Evolutionary conservation across 2,113 vertebrate genomes (phyloP).

Genomic region (Anguilla rostrata): DNA sequence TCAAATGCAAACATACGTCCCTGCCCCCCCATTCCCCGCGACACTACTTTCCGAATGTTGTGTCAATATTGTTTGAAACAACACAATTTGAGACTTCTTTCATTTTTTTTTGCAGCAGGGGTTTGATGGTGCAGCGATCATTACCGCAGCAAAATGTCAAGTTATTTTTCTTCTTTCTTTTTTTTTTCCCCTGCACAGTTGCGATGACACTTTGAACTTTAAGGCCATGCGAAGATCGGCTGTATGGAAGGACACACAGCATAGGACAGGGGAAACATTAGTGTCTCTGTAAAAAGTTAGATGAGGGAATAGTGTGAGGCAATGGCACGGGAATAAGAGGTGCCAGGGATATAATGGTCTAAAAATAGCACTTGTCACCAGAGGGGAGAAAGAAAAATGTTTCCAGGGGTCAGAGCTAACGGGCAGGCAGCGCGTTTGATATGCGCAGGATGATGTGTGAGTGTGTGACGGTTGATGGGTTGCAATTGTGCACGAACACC

Average conservation of each 20-base stretch:
- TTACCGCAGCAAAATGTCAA: not conserved
- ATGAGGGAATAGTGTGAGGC: slow-evolving; percentile 62
- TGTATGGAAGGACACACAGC: slow-evolving; percentile 17
- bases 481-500: not conserved
- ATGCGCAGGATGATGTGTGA: slow-evolving; percentile 48
- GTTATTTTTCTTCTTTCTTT: not conserved
- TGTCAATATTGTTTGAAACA: slow-evolving; percentile 20
- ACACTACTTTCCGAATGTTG: not conserved
- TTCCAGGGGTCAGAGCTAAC: slow-evolving; percentile 47
- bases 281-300: slow-evolving; percentile 52
- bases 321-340: slow-evolving; percentile 46
- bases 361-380: slow-evolving; percentile 69
- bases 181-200: not conserved
- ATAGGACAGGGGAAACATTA: slow-evolving; percentile 39
- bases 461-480: slow-evolving; percentile 42
- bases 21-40: not conserved
- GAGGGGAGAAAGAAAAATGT: slow-evolving; percentile 60
- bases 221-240: not conserved
- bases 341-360: slow-evolving; percentile 47
- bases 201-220: not conserved
- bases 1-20: slow-evolving; percentile 33
- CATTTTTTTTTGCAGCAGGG: not conserved
- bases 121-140: not conserved
- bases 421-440: slow-evolving; percentile 44
- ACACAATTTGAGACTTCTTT: slow-evolving; percentile 15